These are phyloP conservation scores for Sceloporus undulatus DNA, from an alignment of 2,113 vertebrate genomes.

Conservation along the genomic window DNA sequence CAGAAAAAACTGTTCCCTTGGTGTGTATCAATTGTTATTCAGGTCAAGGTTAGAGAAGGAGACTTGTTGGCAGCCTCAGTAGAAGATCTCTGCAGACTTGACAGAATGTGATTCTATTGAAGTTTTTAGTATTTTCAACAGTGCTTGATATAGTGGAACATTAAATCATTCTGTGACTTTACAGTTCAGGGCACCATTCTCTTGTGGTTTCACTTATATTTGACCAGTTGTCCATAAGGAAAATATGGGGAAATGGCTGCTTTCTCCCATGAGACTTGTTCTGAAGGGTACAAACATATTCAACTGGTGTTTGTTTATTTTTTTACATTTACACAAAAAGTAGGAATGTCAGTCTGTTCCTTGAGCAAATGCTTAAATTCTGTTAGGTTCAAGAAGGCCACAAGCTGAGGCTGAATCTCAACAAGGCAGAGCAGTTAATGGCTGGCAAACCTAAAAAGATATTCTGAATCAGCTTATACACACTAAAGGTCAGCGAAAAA, in stretches of 20 bases:
- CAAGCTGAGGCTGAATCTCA: neutral
- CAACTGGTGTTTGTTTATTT: neutral
- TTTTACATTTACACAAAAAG: neutral
- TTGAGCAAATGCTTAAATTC: neutral
- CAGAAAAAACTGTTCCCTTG: neutral
- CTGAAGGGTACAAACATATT: neutral
- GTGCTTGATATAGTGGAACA: neutral
- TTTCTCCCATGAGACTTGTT: neutral
- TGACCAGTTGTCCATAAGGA: neutral
- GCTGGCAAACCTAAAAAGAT: too few relatives aligned
- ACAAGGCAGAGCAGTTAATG: neutral
- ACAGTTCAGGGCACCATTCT: neutral
- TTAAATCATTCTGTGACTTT: neutral
- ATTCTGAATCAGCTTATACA: too few relatives aligned
- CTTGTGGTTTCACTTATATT: neutral
- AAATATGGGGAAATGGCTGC: neutral
- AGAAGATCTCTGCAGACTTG: neutral
- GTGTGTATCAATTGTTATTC: neutral
- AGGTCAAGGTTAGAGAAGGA: neutral
- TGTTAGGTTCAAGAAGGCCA: neutral
- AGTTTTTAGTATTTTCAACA: neutral
- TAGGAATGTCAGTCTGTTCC: neutral
- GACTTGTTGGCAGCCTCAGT: neutral
- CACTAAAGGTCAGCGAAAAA: too few relatives aligned
- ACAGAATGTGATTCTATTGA: neutral